Conservation (phyloP, 2,797 vertebrate genomes). For the Ciconia nigra region DNA sequence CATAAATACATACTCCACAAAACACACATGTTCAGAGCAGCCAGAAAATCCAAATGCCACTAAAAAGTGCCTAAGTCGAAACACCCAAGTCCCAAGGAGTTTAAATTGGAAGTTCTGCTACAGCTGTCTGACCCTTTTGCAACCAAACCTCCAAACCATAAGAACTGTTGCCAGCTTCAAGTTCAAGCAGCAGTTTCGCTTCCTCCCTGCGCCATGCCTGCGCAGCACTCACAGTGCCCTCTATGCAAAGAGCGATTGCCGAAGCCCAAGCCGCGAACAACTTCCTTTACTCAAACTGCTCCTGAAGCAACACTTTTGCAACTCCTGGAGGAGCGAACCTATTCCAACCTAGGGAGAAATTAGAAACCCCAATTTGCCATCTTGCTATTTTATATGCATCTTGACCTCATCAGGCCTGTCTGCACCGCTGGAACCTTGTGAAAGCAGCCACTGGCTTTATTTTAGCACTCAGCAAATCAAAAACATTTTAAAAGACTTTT, state of each 20-base stretch:
- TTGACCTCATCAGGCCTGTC: background rate
- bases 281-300: constrained; percentile 30
- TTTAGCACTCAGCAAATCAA: background rate
- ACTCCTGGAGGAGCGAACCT: background rate
- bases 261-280: background rate
- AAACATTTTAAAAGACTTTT: background rate
- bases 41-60: background rate
- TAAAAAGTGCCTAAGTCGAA: rapidly evolving
- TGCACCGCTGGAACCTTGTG: background rate
- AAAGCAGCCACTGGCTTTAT: background rate
- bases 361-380: background rate
- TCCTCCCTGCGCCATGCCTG: background rate
- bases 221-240: background rate
- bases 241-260: background rate
- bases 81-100: background rate
- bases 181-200: background rate
- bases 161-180: background rate
- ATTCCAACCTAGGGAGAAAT: background rate
- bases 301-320: background rate
- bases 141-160: background rate
- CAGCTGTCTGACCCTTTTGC: background rate
- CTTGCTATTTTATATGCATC: background rate
- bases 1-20: background rate
- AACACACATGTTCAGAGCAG: background rate
- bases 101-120: background rate